These are phyloP conservation scores for Chelonia mydas DNA, from an alignment of 2,797 vertebrate species.

Conservation along the genomic window DNA sequence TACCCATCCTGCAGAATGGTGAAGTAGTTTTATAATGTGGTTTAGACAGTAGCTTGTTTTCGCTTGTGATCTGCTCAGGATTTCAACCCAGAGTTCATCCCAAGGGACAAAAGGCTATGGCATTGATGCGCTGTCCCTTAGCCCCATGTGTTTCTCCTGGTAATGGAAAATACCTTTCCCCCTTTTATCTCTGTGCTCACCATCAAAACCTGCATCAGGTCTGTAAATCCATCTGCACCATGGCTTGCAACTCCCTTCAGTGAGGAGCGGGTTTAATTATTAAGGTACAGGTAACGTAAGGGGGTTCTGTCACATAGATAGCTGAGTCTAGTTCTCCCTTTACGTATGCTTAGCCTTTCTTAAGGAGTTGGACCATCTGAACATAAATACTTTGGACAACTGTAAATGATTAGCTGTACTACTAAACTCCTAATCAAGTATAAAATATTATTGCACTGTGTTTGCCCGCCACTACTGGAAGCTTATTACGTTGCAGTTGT, in stretches of 20 bases:
- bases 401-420: background rate
- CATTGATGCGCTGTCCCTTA: too few relatives aligned
- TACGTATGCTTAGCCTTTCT: background rate
- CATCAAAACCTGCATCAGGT: background rate
- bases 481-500: fast-evolving
- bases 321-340: background rate
- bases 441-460: background rate
- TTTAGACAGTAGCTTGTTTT: background rate
- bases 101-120: background rate
- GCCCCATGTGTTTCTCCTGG: background rate
- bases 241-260: background rate
- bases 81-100: background rate
- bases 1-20: background rate
- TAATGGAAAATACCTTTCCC: background rate
- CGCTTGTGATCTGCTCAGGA: background rate
- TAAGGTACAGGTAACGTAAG: background rate
- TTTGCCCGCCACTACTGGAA: background rate
- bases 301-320: background rate
- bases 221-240: background rate
- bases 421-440: background rate
- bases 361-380: background rate
- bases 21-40: background rate
- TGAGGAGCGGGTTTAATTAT: background rate
- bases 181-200: background rate
- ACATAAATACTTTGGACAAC: background rate